Base-by-base conservation (phyloP, 2,888 invertebrate species). In the Lasius fuliginosus region DNA sequence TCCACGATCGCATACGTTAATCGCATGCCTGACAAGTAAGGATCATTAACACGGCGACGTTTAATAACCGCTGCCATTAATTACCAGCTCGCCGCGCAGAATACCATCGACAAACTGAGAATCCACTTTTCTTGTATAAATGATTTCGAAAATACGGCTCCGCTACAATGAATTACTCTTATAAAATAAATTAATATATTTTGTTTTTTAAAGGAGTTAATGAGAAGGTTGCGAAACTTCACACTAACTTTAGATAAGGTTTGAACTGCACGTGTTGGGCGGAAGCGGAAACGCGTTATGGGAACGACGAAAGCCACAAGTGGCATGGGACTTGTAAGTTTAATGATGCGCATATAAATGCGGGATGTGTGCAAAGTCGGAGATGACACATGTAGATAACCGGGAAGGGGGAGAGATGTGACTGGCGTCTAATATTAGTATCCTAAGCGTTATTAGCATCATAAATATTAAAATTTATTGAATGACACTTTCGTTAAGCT, bases 201-300 rank as follows among this genome's bases (percentile, higher is more conserved):
- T 40, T 27, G 1, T 3, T 56, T 56, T 42, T n/a, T 6, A n/a
- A 30, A 23, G 23, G 1, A 40, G 15, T 27, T 65, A 8, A 46
- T 18, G 36, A 30, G n/a, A 46, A 33, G 46, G 15, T 62, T 23
- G 53, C 53, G 23, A 49, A 62, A 62, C 1, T 33, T 74, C 9
- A 49, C n/a, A 3, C 5, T 33, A 36, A 36, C 23, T 53, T 53
- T 53, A 53, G 53, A 53, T 53, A 53, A 53, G 18, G 53, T 53
- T 53, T 53, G 53, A 53, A 53, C 53, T 86, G 91, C 93, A 92
- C 92, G 94, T 93, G 93, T 75, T 77, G 85, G 85, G 92, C 92
- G 94, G 94, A 93, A 93, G 92, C 93, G 94, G 93, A 93, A 94
- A 92, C 89, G 90, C 90, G 88, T 85, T 91, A 92, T 92, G 93